Conservation (phyloP, 2,113 vertebrate genomes). For the Zosterops lateralis region DNA sequence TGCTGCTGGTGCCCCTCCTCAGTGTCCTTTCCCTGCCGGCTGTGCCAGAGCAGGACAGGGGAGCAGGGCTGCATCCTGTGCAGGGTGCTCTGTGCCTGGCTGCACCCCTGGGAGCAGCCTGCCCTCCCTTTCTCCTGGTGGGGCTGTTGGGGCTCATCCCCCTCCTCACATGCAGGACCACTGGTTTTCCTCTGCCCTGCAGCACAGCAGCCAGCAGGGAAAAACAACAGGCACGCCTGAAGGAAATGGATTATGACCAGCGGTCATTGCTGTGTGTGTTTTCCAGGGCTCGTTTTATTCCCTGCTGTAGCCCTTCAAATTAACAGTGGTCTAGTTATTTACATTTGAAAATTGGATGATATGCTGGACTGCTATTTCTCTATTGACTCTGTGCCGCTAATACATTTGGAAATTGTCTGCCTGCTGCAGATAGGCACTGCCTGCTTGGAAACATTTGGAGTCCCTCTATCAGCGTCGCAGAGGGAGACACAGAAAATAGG, state of each 20-base stretch:
- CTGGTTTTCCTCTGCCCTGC: neutral
- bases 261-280: neutral
- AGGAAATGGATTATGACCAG: neutral
- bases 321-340: constrained; percentile 58
- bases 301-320: constrained; percentile 39
- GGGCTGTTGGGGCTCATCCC: neutral
- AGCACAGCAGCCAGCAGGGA: neutral
- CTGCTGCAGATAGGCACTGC: constrained; percentile 54
- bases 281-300: constrained; percentile 22
- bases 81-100: neutral
- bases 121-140: fast-evolving
- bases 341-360: constrained; percentile 65
- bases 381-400: constrained; percentile 54
- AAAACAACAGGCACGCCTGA: neutral
- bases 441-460: constrained; percentile 42
- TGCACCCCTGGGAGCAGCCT: neutral
- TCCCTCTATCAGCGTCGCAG: constrained; percentile 31
- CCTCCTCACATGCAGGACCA: fast-evolving
- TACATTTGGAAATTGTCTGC: constrained; percentile 57
- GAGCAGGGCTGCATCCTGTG: neutral
- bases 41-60: fast-evolving
- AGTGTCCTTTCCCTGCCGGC: neutral
- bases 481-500: constrained; percentile 42
- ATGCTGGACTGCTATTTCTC: constrained; percentile 49
- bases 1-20: neutral